phyloP scores from a whole-genome alignment of 2,113 vertebrate genomes.

The Erythrocebus patas region DNA sequence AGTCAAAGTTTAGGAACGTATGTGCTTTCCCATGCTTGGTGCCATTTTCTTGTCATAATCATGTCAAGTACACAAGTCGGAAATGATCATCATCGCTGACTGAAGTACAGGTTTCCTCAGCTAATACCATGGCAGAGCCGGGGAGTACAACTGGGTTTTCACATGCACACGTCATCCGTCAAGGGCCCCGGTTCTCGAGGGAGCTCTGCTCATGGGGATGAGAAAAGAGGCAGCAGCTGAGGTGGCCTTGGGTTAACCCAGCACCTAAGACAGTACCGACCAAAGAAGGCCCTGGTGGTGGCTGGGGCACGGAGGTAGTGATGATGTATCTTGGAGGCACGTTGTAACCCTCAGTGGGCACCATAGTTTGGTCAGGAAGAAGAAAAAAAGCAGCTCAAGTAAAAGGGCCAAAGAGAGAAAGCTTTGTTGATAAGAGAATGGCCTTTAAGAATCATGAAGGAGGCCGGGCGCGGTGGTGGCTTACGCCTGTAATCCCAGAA shows the following conservation, averaged over 20 bases:
- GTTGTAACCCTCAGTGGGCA: background rate
- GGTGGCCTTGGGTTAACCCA: background rate
- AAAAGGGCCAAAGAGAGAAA: background rate
- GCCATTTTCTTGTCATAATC: background rate
- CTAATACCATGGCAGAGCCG: background rate
- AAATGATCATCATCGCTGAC: background rate
- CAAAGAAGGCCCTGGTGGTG: rapidly evolving
- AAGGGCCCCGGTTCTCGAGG: background rate
- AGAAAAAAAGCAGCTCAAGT: too few relatives aligned
- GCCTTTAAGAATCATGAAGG: background rate
- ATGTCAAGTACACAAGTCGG: background rate
- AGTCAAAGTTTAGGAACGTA: rapidly evolving
- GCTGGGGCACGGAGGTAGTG: rapidly evolving
- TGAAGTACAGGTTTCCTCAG: background rate
- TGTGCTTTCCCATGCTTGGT: rapidly evolving
- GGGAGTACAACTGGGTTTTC: background rate
- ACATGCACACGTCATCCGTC: rapidly evolving
- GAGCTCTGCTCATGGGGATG: background rate
- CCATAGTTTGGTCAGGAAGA: background rate
- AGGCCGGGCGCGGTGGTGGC: too few relatives aligned
- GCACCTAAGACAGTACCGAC: background rate
- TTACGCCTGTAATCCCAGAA: too few relatives aligned
- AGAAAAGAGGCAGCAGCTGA: background rate
- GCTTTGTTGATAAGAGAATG: rapidly evolving
- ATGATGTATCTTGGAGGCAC: background rate